A percentile compares a stretch with the other conserved stretches of the same genome.
Evolutionary conservation across 2,797 vertebrate genomes (phyloP).

Genomic region (Aratinga solstitialis): DNA sequence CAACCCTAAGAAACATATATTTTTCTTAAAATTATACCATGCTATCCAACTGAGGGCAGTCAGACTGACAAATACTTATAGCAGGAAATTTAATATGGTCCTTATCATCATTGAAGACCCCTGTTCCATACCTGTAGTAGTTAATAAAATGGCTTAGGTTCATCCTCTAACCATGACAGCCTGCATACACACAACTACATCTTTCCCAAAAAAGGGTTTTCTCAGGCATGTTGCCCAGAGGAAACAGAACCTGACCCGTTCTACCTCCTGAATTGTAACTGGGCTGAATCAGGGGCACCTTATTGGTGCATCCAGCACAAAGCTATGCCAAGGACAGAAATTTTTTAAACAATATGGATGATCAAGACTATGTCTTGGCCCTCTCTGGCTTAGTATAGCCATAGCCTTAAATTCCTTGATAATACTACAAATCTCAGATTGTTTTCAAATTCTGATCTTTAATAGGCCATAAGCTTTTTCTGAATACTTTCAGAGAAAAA

Average conservation of each 20-base stretch:
- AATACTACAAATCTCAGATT: neutral
- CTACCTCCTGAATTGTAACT: neutral
- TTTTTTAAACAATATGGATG: neutral
- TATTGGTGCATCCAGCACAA: neutral
- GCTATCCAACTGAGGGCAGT: neutral
- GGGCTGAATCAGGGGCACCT: neutral
- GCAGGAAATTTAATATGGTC: neutral
- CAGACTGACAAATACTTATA: neutral
- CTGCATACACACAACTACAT: neutral
- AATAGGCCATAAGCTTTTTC: neutral
- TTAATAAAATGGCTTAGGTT: neutral
- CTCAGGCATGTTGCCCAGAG: neutral
- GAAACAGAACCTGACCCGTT: neutral
- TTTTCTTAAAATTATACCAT: neutral
- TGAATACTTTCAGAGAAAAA: neutral
- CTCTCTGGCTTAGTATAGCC: neutral
- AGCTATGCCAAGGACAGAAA: neutral
- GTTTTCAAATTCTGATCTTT: neutral
- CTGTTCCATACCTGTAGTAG: neutral
- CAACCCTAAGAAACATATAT: neutral
- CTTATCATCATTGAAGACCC: neutral
- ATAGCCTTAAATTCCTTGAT: neutral
- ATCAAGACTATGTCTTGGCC: neutral
- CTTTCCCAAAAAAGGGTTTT: neutral
- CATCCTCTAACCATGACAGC: neutral